Conservation (phyloP, 1,140 invertebrate genomes). For the Drosophila mauritiana region DNA sequence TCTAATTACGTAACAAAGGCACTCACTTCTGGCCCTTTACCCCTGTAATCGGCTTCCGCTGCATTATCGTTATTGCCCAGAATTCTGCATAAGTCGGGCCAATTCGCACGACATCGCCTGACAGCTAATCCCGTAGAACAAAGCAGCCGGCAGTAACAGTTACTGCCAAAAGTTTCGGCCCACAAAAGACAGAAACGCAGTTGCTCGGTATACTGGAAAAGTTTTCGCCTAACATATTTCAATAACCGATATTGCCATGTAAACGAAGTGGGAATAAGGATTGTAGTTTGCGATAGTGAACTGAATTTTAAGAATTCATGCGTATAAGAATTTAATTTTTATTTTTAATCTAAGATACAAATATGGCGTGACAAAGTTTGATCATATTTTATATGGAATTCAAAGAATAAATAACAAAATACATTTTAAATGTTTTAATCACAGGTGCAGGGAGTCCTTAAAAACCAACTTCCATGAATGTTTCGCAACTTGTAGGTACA, state of each 20-base stretch:
- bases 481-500: background rate
- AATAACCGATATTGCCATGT: conserved; percentile 66
- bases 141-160: conserved; percentile 19
- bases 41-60: conserved; percentile 29
- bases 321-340: no score
- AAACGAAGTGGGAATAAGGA: background rate
- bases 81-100: conserved; percentile 9
- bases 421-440: no score
- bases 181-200: conserved; percentile 25
- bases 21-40: background rate
- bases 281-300: no score
- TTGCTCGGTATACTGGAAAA: conserved; percentile 24
- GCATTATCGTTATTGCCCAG: conserved; percentile 39
- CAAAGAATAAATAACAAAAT: no score
- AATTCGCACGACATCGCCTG: conserved; percentile 23
- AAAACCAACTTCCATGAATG: no score
- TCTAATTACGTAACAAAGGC: conserved; percentile 34
- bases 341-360: no score
- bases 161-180: conserved; percentile 22
- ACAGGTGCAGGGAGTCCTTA: background rate
- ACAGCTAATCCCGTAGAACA: conserved; percentile 35
- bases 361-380: no score
- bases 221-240: conserved; percentile 42
- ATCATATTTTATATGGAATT: no score
- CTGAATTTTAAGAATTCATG: no score